Evolutionary conservation across 2,113 vertebrate species (phyloP), one percentile per base, ranked within the genome.

Genomic region (Coregonus clupeaformis): DNA sequence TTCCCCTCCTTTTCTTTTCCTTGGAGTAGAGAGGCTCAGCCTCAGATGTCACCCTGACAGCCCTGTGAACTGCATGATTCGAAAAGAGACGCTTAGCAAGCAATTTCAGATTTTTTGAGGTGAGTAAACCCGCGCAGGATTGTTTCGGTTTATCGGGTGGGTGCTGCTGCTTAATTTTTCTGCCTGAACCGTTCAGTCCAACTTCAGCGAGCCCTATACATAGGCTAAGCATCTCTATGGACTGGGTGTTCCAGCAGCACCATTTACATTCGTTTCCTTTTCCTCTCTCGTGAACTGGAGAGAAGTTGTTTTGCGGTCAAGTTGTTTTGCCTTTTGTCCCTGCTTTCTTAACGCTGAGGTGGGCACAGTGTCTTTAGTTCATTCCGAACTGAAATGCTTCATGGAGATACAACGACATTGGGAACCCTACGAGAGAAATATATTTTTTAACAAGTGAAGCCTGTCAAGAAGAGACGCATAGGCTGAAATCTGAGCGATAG

Each of bases 351-450:
- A 45, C 55, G 77, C 71, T 63, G 67, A 66, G 68, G 71, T 79
- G 68, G 74, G 60, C 68, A 57, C 30, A 55, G 77, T 71, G 24
- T 73, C 68, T 57, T 76, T 71, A 74, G 75, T 60, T 30, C 63
- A 47, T 76, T 36, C 32, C 75, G 57, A 80, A 69, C 84, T 77
- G 76, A 83, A 66, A 86, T 87, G 89, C 81, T 82, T 79, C 85
- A 92, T 90, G 88, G 91, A 89, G 91, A 87, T 82, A 83, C 86
- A 81, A 20, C 82, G 85, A 79, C 82, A 81, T 82, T 86, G 91
- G 91, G 90, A 86, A 85, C 86, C 84, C 74, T 87, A 80, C 84
- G 87, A 84, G 80, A 84, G 75, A 87, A 87, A 84, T 77, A 82
- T 42, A 42, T 87, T 75, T 87, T 82, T 77, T 42, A 90, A 88